Evolutionary conservation across 2,797 vertebrate genomes (phyloP).

Genomic region (Salarias fasciatus): DNA sequence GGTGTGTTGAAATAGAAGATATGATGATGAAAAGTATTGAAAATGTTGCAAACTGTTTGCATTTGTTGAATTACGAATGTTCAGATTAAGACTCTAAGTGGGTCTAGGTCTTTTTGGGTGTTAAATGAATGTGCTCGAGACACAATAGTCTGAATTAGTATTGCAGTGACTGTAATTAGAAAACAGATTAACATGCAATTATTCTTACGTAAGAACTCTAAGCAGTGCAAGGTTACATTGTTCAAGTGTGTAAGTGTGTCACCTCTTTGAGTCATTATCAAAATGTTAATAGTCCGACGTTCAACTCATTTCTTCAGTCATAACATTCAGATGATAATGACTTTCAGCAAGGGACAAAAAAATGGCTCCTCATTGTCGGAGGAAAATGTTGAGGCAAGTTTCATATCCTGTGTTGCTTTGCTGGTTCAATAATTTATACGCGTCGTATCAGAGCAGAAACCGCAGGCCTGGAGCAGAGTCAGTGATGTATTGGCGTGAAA

Average conservation of each 20-base stretch:
- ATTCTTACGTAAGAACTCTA: background rate
- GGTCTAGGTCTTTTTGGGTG: too few species aligned
- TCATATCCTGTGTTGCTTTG: conserved; percentile 11
- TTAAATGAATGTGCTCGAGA: too few species aligned
- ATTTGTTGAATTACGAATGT: too few species aligned
- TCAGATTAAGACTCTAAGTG: too few species aligned
- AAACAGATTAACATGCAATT: conserved; percentile 9
- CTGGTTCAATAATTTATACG: conserved; percentile 38
- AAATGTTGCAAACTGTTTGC: too few species aligned
- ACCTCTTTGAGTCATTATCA: background rate
- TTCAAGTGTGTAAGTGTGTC: background rate
- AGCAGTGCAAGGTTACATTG: conserved; percentile 3
- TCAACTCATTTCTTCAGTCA: background rate
- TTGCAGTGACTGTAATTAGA: conserved; percentile 4
- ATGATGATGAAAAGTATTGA: too few species aligned
- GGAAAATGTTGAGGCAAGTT: conserved; percentile 14
- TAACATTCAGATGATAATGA: background rate
- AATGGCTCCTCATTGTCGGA: conserved; percentile 18
- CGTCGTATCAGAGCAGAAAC: conserved; percentile 27
- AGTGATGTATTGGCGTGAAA: conserved; percentile 42
- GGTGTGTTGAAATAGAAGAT: too few species aligned
- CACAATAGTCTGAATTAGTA: conserved; percentile 14
- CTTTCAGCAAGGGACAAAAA: conserved; percentile 2
- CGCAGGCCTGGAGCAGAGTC: conserved; percentile 17
- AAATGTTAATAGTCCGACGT: background rate